Evolutionary conservation across 2,113 vertebrate genomes (phyloP).

Genomic region (Pomatostomus ruficeps): DNA sequence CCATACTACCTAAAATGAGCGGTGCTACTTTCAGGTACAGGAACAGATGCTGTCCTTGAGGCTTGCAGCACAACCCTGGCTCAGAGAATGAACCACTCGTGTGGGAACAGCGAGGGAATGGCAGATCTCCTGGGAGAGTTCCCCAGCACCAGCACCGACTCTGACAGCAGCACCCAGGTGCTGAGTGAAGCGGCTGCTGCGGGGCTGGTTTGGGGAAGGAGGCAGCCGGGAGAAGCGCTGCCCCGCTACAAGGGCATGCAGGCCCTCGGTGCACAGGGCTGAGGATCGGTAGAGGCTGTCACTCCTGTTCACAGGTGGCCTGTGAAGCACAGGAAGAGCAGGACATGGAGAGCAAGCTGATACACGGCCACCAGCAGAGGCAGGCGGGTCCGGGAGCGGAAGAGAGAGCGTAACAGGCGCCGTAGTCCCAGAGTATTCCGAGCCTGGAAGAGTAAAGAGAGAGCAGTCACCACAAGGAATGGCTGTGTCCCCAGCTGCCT

Average conservation of each 20-base stretch:
- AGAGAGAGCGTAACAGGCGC: conserved; percentile 77
- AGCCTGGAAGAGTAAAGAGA: conserved; percentile 66
- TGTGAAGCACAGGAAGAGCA: conserved; percentile 86
- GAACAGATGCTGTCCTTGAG: neutral
- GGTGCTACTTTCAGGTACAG: neutral
- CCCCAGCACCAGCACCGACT: neutral
- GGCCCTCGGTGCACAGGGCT: neutral
- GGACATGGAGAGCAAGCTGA: conserved; percentile 81
- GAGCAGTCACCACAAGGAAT: neutral
- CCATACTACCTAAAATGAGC: neutral
- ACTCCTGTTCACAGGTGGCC: conserved; percentile 78
- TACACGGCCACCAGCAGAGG: conserved; percentile 82
- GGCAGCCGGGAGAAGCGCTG: neutral
- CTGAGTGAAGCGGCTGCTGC: neutral
- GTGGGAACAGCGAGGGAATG: neutral
- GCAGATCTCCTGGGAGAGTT: neutral
- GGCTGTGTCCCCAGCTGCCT: neutral
- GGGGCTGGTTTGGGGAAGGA: neutral
- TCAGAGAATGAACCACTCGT: neutral
- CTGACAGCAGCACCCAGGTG: neutral
- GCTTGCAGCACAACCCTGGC: neutral
- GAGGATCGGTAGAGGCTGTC: neutral
- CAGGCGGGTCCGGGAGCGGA: conserved; percentile 80
- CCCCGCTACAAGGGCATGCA: accelerated
- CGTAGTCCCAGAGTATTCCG: conserved; percentile 68